Conservation (phyloP, 2,113 vertebrate genomes). For the Geococcyx californianus region DNA sequence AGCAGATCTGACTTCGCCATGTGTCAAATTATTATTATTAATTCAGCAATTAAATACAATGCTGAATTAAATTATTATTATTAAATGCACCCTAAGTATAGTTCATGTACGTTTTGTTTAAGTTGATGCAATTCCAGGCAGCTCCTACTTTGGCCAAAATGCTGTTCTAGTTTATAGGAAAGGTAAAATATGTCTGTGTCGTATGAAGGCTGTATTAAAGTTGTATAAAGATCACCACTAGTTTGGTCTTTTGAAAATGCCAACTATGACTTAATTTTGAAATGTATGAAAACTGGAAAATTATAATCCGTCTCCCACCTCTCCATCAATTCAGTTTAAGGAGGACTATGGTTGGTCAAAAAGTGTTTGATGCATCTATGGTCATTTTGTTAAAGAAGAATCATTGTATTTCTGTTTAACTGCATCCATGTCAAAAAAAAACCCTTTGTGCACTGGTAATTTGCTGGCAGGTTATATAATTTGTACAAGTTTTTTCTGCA, state of each 20-base stretch:
- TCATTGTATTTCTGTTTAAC: background rate
- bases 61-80: background rate
- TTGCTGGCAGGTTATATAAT: background rate
- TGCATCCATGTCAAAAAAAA: background rate
- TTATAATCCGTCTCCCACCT: background rate
- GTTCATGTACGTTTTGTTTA: background rate
- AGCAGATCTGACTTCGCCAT: background rate
- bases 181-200: background rate
- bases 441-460: background rate
- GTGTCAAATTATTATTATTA: background rate
- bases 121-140: background rate
- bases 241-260: background rate
- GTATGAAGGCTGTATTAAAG: background rate
- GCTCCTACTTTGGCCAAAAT: background rate
- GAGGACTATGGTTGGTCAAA: background rate
- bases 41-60: too few relatives aligned
- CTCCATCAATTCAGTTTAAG: background rate
- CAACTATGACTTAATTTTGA: background rate
- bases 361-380: background rate
- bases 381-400: background rate
- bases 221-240: background rate
- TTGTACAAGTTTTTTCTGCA: background rate
- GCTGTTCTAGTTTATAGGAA: background rate
- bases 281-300: background rate
- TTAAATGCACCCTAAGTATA: background rate